Evolutionary conservation across 2,113 vertebrate genomes (phyloP).

Genomic region (Ochotona princeps): DNA sequence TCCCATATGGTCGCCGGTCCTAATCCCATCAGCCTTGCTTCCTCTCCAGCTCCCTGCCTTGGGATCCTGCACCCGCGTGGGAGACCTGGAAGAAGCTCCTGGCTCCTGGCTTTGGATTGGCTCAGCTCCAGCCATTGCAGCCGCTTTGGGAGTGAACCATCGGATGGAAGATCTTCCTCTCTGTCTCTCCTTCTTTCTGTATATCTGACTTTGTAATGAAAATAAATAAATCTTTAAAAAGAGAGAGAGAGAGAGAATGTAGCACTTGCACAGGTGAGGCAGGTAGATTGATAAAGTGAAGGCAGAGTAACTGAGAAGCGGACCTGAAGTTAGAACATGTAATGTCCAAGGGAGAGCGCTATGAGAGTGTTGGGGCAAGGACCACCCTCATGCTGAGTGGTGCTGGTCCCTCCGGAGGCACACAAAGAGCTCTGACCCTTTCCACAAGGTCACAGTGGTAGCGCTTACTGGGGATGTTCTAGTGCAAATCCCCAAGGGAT

Average conservation of each 20-base stretch:
- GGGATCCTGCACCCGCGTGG: too few species aligned
- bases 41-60: too few species aligned
- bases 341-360: not conserved
- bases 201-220: too few species aligned
- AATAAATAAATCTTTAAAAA: too few species aligned
- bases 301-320: not conserved
- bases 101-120: too few species aligned
- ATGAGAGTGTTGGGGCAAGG: not conserved
- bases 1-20: too few species aligned
- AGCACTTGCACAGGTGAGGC: not conserved
- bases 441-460: not conserved
- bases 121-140: too few species aligned
- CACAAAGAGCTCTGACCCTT: not conserved
- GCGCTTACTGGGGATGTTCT: not conserved
- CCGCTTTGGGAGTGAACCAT: too few species aligned
- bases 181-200: too few species aligned
- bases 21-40: too few species aligned
- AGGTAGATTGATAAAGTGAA: not conserved
- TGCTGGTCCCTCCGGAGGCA: not conserved
- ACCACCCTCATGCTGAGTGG: not conserved
- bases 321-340: not conserved
- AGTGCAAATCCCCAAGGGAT: constrained; percentile 43
- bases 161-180: too few species aligned
- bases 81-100: too few species aligned
- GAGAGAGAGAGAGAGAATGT: not conserved